Evolutionary conservation across 2,113 vertebrate genomes (phyloP).

Genomic region (Archilochus colubris): DNA sequence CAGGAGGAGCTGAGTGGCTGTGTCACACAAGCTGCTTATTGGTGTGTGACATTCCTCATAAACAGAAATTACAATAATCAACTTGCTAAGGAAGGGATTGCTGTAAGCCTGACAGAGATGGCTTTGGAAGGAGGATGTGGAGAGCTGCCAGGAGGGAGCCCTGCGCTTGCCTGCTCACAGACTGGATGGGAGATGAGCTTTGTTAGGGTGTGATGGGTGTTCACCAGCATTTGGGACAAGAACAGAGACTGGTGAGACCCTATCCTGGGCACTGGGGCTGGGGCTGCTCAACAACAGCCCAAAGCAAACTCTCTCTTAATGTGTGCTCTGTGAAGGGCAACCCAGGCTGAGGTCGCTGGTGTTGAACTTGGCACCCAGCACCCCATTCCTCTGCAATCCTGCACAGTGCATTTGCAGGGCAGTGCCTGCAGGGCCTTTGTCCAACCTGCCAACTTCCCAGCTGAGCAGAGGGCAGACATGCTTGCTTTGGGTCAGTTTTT

Average conservation of each 20-base stretch:
- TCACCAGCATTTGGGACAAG: not conserved
- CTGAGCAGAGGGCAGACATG: not conserved
- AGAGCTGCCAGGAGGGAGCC: not conserved
- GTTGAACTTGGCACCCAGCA: not conserved
- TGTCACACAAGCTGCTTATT: not conserved
- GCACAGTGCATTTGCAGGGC: not conserved
- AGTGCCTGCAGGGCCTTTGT: not conserved
- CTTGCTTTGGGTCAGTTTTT: not conserved
- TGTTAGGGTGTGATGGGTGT: fast-evolving
- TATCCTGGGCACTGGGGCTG: not conserved
- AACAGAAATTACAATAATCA: not conserved
- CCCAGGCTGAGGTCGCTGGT: not conserved
- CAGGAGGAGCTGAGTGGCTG: not conserved
- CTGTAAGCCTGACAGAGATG: not conserved
- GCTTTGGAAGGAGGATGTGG: not conserved
- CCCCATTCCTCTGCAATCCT: not conserved
- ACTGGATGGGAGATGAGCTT: not conserved
- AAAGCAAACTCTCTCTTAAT: not conserved
- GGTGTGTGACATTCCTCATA: not conserved
- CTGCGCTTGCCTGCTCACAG: fast-evolving
- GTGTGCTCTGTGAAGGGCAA: not conserved
- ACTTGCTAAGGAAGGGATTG: not conserved
- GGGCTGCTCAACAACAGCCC: not conserved
- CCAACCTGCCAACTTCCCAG: not conserved
- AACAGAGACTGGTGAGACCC: not conserved